phyloP scores from a whole-genome alignment of 2,797 vertebrate species.

The Simalia tracyae region DNA sequence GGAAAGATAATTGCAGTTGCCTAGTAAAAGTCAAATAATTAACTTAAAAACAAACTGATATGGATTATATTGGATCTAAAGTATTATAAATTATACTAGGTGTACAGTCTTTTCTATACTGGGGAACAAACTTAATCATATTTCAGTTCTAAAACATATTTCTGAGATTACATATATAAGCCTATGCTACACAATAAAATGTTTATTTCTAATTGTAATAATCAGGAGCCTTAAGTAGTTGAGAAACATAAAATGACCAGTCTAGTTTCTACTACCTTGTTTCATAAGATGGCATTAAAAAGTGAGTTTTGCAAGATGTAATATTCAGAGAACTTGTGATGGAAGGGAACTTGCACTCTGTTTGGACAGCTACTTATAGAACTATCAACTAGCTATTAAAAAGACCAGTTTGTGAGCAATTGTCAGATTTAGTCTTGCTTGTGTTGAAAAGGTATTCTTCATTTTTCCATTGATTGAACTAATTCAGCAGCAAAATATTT shows the following conservation, averaged over 20 bases:
- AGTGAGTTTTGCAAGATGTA: background rate
- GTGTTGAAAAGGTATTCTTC: background rate
- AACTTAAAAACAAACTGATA: background rate
- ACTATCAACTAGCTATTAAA: background rate
- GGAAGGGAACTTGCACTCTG: background rate
- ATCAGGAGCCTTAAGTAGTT: background rate
- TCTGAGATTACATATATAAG: background rate
- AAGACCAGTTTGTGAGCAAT: background rate
- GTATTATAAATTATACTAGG: background rate
- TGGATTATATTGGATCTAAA: background rate
- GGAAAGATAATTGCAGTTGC: constrained; percentile 10
- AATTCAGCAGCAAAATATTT: background rate
- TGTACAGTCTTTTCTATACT: background rate
- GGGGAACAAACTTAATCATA: background rate
- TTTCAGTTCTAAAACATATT: background rate
- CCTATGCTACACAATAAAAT: background rate
- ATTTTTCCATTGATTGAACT: background rate
- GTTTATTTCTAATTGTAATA: background rate
- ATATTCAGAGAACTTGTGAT: background rate
- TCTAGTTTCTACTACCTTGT: background rate
- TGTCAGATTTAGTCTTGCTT: background rate
- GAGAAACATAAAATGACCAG: background rate
- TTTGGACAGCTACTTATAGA: background rate
- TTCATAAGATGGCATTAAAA: background rate
- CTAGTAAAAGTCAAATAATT: constrained; percentile 13